Evolutionary conservation across 2,888 invertebrate species (phyloP).

Genomic region (Lysandra coridon): DNA sequence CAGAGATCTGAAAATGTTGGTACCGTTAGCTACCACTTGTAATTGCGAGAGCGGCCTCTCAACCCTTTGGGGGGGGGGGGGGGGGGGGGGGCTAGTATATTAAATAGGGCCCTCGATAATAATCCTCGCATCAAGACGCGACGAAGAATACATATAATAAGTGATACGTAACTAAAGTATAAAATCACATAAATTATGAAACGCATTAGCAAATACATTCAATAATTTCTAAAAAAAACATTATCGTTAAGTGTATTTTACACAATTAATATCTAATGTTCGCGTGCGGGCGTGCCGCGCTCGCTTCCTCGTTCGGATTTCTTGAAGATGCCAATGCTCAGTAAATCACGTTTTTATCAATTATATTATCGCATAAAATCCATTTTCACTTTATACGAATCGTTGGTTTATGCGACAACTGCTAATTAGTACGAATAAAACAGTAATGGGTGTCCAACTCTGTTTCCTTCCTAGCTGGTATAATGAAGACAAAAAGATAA

Average conservation of each 20-base stretch:
- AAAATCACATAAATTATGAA: background rate
- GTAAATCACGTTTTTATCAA: conserved; percentile 44
- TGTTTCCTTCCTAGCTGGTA: no score
- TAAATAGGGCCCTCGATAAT: no score
- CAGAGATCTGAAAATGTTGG: no score
- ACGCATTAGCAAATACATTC: conserved; percentile 2
- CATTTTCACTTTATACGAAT: conserved; percentile 25
- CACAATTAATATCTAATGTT: conserved; percentile 28
- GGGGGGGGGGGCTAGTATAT: no score
- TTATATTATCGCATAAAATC: conserved; percentile 31
- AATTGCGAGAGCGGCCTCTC: no score
- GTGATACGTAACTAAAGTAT: background rate
- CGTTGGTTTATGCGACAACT: background rate
- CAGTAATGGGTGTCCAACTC: background rate
- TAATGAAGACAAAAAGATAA: no score
- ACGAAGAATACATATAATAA: background rate
- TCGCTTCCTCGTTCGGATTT: conserved; percentile 50
- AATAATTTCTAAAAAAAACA: conserved; percentile 11
- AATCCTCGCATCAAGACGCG: background rate
- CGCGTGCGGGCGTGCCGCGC: conserved; percentile 46
- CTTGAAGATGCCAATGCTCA: conserved; percentile 42
- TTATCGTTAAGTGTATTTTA: conserved; percentile 30
- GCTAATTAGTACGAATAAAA: conserved; percentile 2
- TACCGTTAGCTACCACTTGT: no score
- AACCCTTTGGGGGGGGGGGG: no score